Evolutionary conservation across 2,888 invertebrate species (phyloP), one percentile per base, ranked within the genome.

Genomic region (Drosophila flavopinicola): DNA sequence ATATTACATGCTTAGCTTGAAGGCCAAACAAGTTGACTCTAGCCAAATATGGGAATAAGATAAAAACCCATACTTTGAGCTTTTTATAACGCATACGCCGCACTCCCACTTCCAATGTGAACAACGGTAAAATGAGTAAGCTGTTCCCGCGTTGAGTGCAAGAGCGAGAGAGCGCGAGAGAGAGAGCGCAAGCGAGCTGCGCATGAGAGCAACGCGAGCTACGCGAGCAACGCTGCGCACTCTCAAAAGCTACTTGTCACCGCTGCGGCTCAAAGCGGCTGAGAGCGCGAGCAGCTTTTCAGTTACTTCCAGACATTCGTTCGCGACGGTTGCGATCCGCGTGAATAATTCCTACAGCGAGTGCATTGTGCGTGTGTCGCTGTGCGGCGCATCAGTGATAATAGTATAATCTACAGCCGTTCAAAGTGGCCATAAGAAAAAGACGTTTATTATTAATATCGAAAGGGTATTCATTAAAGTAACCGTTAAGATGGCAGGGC

Each of bases 91-190:
- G 49, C 45, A 45, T 38, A 4, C 4, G 20, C 30, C 35, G 6
- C 17, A 33, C 56, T 51, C 49, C 45, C 56, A 51, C 45, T 17
- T 11, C 5, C 24, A 27, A n/a, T n/a, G 13, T 11, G 6, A 13
- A 10, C 65, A 82, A 79, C 78, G 78, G 78, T 79, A 79, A 53
- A 65, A 49, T 82, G 85, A 85, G 78, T 79, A 85, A 80, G 63
- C 45, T 39, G 25, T 58, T 49, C 53, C 38, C 42, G 48, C 17
- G 37, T 35, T 44, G 29, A 47, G 41, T 17, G 52, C 13, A 32
- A 42, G 44, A 41, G 53, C 39, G 42, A 23, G 41, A 11, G 27
- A 20, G 11, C n/a, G 9, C 23, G 10, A 9, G 6, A 13, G 37
- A 3, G 11, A 15, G 13, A 10, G 27, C 5, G 13, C 32, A 15